Evolutionary conservation across 2,113 vertebrate species (phyloP).

Genomic region (Seriola dumerili): DNA sequence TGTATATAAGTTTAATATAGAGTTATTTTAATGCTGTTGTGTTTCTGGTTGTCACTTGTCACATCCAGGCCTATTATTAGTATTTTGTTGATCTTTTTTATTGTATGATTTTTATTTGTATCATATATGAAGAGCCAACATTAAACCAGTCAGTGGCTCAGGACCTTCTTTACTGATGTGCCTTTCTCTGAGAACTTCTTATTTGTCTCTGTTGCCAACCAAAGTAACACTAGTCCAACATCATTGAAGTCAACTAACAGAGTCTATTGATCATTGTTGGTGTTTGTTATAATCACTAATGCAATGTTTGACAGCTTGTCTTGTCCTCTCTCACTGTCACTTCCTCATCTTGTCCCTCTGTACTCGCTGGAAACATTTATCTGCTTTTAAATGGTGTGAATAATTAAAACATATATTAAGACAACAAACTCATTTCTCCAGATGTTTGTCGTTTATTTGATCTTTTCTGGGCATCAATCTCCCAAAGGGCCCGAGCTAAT

Average conservation of each 20-base stretch:
- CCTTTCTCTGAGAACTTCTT: slow-evolving; percentile 54
- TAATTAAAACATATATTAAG: no score
- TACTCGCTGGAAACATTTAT: no score
- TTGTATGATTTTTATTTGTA: not conserved
- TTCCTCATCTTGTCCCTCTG: no score
- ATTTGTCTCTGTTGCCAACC: not conserved
- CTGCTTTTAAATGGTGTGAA: no score
- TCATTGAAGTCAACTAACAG: not conserved
- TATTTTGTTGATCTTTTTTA: slow-evolving; percentile 3
- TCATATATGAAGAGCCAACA: slow-evolving; percentile 19
- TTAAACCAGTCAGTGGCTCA: not conserved
- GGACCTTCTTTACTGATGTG: slow-evolving; percentile 37
- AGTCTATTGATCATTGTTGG: not conserved
- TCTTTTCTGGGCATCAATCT: no score
- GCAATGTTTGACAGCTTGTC: not conserved
- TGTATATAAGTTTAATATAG: not conserved
- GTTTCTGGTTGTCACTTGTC: not conserved
- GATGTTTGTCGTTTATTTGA: no score
- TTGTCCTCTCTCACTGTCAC: not conserved
- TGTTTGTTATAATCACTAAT: not conserved
- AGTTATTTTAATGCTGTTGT: slow-evolving; percentile 11
- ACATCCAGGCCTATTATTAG: not conserved
- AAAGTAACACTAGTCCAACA: slow-evolving; percentile 13
- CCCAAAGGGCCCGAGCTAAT: no score
- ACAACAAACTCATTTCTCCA: no score